These are phyloP conservation scores for Mionectes macconnelli DNA, from an alignment of 2,113 vertebrate species.

Conservation along the genomic window DNA sequence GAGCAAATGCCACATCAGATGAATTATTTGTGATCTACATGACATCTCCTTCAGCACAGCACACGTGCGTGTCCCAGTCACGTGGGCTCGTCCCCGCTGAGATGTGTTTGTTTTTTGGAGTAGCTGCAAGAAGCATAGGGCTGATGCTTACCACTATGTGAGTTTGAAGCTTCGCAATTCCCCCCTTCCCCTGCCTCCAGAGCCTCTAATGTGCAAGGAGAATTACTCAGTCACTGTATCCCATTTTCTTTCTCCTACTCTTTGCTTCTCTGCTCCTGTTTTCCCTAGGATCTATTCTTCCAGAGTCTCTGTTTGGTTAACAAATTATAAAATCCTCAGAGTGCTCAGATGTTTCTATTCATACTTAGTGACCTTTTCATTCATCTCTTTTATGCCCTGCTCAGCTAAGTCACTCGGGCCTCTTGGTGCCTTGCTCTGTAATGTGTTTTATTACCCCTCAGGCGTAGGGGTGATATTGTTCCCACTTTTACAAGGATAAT, in stretches of 20 bases:
- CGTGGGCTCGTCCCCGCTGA: not conserved
- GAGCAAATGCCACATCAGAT: constrained; percentile 40
- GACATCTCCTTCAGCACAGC: constrained; percentile 1
- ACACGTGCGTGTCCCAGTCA: not conserved
- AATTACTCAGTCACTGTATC: not conserved
- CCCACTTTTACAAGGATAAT: not conserved
- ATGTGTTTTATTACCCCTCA: not conserved
- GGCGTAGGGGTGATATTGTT: not conserved
- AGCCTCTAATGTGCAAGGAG: not conserved
- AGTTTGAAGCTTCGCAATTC: not conserved
- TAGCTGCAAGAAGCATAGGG: not conserved
- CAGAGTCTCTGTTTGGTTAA: not conserved
- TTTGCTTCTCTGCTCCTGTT: not conserved
- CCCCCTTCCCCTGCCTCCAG: not conserved
- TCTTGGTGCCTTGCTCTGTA: not conserved
- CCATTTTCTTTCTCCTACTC: not conserved
- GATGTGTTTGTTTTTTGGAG: not conserved
- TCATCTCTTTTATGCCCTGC: not conserved
- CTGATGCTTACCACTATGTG: not conserved
- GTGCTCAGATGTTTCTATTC: not conserved
- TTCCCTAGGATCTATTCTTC: not conserved
- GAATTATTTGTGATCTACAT: not conserved
- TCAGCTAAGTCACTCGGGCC: not conserved
- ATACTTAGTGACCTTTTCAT: not conserved
- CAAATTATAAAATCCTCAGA: not conserved